Evolutionary conservation across 2,888 invertebrate genomes (phyloP).

Genomic region (Eristalinus aeneus): DNA sequence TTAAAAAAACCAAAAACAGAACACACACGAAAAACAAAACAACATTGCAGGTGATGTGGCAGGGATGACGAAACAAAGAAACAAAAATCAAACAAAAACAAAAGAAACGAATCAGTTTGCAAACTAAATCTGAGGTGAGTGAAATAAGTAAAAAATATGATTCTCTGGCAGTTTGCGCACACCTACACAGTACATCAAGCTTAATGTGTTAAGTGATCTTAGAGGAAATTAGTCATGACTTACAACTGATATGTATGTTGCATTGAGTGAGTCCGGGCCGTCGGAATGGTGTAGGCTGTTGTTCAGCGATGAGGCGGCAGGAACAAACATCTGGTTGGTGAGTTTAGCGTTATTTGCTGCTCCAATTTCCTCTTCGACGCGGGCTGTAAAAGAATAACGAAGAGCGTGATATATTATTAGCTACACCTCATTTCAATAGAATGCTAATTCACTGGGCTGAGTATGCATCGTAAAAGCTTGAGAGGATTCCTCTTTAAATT

Average conservation of each 20-base stretch:
- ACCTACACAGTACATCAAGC: constrained; percentile 3
- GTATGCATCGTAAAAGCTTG: neutral
- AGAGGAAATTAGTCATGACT: constrained; percentile 77
- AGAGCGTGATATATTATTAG: constrained; percentile 29
- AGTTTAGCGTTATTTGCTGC: constrained; percentile 81
- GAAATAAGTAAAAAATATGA: constrained; percentile 7
- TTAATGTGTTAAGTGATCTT: constrained; percentile 1
- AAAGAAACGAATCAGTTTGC: constrained; percentile 54
- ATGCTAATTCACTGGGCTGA: neutral
- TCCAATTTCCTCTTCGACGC: constrained; percentile 84
- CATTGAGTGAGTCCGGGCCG: constrained; percentile 82
- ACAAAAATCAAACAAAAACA: constrained; percentile 59
- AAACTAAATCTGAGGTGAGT: constrained; percentile 45
- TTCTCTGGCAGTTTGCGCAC: constrained; percentile 39
- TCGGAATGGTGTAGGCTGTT: constrained; percentile 75
- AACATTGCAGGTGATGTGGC: constrained; percentile 50
- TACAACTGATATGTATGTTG: constrained; percentile 90
- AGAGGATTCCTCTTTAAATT: neutral
- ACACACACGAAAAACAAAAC: constrained; percentile 54
- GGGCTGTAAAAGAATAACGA: constrained; percentile 81
- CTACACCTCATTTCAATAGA: neutral
- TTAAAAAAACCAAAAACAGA: constrained; percentile 49
- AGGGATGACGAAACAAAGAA: neutral
- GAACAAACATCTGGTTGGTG: constrained; percentile 84
- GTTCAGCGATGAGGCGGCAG: constrained; percentile 80